A percentile compares a stretch with the other conserved stretches of the same genome.
Evolutionary conservation across 1,140 invertebrate genomes (phyloP).

Genomic region (Papilio aristodemus): DNA sequence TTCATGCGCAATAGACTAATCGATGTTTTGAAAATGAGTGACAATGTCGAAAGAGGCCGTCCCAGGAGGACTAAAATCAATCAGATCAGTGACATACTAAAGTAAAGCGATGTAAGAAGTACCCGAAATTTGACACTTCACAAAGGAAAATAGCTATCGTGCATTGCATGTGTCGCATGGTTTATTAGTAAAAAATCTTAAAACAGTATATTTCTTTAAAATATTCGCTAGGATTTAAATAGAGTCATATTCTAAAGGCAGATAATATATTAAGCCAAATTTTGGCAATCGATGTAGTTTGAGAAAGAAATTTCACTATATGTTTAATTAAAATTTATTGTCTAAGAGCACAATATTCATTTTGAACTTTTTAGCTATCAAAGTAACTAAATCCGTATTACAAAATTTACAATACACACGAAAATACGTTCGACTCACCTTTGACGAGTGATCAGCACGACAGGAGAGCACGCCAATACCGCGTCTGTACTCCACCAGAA

Average conservation of each 20-base stretch:
- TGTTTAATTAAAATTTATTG: neutral
- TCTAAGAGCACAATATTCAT: neutral
- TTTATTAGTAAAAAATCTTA: too few relatives aligned
- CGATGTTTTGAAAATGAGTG: too few relatives aligned
- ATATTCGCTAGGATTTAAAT: neutral
- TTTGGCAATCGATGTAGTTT: neutral
- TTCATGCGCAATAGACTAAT: too few relatives aligned
- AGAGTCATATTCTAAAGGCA: neutral
- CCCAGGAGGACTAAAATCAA: too few relatives aligned
- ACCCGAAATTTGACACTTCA: too few relatives aligned
- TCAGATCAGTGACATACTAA: too few relatives aligned
- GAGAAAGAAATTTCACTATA: neutral
- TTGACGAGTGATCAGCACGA: conserved; percentile 14
- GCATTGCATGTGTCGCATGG: too few relatives aligned
- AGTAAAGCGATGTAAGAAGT: too few relatives aligned
- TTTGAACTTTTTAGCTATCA: neutral
- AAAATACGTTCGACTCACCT: conserved; percentile 17
- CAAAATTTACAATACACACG: too few relatives aligned
- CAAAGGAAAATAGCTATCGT: too few relatives aligned
- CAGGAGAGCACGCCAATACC: neutral
- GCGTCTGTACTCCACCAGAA: neutral
- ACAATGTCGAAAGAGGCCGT: too few relatives aligned
- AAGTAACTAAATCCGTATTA: neutral
- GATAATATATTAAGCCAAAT: neutral
- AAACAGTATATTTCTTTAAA: neutral